These are phyloP conservation scores for Chlamydotis undulata DNA, from an alignment of 2,113 vertebrate species.

Conservation along the genomic window DNA sequence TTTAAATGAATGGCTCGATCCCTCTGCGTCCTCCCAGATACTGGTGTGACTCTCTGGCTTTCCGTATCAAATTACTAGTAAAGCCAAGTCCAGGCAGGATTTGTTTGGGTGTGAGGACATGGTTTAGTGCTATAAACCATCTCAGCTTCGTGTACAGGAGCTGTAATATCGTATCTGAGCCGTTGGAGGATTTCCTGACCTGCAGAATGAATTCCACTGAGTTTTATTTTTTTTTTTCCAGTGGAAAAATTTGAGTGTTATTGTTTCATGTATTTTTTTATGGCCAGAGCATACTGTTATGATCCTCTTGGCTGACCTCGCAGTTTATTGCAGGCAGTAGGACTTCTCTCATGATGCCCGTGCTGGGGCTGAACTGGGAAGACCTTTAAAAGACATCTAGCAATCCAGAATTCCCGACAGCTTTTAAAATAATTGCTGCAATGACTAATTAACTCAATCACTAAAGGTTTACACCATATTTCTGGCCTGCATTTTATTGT, in stretches of 20 bases:
- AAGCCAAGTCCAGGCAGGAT: not conserved
- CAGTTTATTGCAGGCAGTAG: not conserved
- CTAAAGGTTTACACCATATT: not conserved
- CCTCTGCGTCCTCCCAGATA: not conserved
- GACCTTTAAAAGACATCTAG: not conserved
- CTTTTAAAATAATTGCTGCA: not conserved
- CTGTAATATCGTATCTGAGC: not conserved
- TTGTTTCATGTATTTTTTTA: not conserved
- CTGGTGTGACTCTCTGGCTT: not conserved
- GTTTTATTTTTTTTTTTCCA: not conserved
- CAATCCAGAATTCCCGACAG: not conserved
- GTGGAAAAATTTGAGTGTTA: not conserved
- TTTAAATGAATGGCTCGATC: no score
- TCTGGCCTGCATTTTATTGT: not conserved
- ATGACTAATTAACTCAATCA: not conserved
- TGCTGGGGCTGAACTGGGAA: not conserved
- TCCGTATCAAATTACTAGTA: not conserved
- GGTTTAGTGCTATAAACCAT: not conserved
- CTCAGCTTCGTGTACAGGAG: not conserved
- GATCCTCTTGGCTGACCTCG: not conserved
- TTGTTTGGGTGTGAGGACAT: not conserved
- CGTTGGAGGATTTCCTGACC: not conserved
- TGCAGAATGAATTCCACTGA: not conserved
- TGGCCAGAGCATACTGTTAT: rapidly evolving
- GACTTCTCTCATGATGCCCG: rapidly evolving